phyloP scores from a whole-genome alignment of 2,888 invertebrate genomes.

The Bembecia ichneumoniformis region DNA sequence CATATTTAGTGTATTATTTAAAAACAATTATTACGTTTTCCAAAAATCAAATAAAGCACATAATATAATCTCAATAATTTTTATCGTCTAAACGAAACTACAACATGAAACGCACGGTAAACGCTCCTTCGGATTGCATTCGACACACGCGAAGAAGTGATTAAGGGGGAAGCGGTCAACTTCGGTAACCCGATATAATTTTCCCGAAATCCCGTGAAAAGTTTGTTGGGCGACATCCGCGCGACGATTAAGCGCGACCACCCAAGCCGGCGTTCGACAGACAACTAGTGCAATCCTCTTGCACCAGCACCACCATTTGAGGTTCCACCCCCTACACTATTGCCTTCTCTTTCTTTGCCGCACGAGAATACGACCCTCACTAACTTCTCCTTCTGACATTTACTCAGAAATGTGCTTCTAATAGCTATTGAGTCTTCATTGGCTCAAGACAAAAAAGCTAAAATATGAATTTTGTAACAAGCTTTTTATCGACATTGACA shows the following conservation, averaged over 20 bases:
- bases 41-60: no score
- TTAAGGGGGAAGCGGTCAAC: conserved; percentile 44
- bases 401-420: not conserved
- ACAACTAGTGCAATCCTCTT: conserved; percentile 48
- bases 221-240: conserved; percentile 38
- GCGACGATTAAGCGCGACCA: conserved; percentile 28
- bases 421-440: not conserved
- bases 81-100: conserved; percentile 14
- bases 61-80: not conserved
- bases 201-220: conserved; percentile 60
- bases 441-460: not conserved
- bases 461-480: not conserved
- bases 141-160: conserved; percentile 59
- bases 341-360: conserved; percentile 38
- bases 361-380: conserved; percentile 33
- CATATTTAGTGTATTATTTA: no score
- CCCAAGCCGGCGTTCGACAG: conserved; percentile 24
- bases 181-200: conserved; percentile 35
- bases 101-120: conserved; percentile 41
- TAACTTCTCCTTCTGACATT: conserved; percentile 23
- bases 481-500: not conserved
- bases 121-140: conserved; percentile 41
- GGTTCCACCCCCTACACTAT: conserved; percentile 49
- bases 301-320: conserved; percentile 29
- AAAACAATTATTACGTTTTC: no score